A percentile compares a stretch with the other conserved stretches of the same genome.
These are phyloP conservation scores for Plectropomus leopardus DNA, from an alignment of 2,113 vertebrate species.

Conservation along the genomic window DNA sequence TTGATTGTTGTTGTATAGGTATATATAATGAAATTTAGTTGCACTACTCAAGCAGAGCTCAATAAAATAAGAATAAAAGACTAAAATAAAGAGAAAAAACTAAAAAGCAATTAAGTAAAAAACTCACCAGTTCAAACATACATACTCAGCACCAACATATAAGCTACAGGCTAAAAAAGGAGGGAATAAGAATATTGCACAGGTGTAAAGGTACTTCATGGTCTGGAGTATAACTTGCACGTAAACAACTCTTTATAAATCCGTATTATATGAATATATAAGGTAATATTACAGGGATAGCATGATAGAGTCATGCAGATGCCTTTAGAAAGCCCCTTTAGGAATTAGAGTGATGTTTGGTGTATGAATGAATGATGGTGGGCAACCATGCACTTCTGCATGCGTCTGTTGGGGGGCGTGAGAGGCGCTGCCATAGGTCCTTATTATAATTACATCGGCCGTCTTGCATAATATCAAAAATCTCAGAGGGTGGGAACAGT, in stretches of 20 bases:
- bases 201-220: too few relatives aligned
- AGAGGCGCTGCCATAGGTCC: conserved; percentile 71
- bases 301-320: background rate
- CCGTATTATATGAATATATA: background rate
- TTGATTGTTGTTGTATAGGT: too few relatives aligned
- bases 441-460: conserved; percentile 70
- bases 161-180: too few relatives aligned
- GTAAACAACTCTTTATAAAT: background rate
- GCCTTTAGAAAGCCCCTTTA: background rate
- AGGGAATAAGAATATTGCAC: too few relatives aligned
- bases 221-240: too few relatives aligned
- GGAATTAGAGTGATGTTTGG: conserved; percentile 36
- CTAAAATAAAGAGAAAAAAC: too few relatives aligned
- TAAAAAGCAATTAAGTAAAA: too few relatives aligned
- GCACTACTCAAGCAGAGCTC: too few relatives aligned
- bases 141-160: too few relatives aligned
- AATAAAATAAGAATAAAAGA: too few relatives aligned
- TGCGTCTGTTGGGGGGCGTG: conserved; percentile 75
- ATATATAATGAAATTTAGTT: too few relatives aligned
- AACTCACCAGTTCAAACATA: too few relatives aligned
- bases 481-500: conserved; percentile 80
- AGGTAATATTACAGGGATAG: background rate
- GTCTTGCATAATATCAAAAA: conserved; percentile 80
- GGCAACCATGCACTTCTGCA: conserved; percentile 66
- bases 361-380: conserved; percentile 53